Evolutionary conservation across 2,113 vertebrate species (phyloP).

Genomic region (Zingel zingel): DNA sequence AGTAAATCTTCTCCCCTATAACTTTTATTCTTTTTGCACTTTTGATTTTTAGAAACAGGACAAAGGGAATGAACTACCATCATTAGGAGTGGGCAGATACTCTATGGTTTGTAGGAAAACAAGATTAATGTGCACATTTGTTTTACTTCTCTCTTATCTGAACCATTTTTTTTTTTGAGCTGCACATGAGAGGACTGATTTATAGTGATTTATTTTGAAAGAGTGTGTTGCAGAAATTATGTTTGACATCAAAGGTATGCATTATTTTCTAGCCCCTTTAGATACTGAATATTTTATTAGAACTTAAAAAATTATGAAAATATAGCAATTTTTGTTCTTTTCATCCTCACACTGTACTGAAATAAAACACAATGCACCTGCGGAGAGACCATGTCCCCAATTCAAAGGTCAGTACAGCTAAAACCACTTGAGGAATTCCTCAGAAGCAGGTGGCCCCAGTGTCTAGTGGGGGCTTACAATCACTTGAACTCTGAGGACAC

Average conservation of each 20-base stretch:
- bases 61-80: background rate
- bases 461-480: slow-evolving; percentile 1
- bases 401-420: slow-evolving; percentile 7
- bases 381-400: background rate
- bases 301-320: slow-evolving; percentile 24
- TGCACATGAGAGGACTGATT: background rate
- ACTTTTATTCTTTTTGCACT: background rate
- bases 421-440: slow-evolving; percentile 32
- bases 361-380: background rate
- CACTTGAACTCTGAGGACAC: slow-evolving; percentile 21
- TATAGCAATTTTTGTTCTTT: slow-evolving; percentile 1
- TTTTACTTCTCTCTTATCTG: slow-evolving; percentile 23
- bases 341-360: background rate
- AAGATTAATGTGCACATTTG: background rate
- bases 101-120: slow-evolving; percentile 1
- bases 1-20: slow-evolving; percentile 12
- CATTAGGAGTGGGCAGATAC: slow-evolving; percentile 30
- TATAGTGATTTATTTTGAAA: slow-evolving; percentile 25
- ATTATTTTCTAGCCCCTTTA: slow-evolving; percentile 1
- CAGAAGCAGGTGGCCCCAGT: slow-evolving; percentile 4
- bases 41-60: slow-evolving; percentile 25
- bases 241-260: background rate
- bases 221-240: background rate
- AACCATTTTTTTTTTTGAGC: background rate
- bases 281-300: slow-evolving; percentile 21